A percentile compares a stretch with the other conserved stretches of the same genome.
Conservation (phyloP, 2,888 invertebrate species). For the Eilema griseolum region DNA sequence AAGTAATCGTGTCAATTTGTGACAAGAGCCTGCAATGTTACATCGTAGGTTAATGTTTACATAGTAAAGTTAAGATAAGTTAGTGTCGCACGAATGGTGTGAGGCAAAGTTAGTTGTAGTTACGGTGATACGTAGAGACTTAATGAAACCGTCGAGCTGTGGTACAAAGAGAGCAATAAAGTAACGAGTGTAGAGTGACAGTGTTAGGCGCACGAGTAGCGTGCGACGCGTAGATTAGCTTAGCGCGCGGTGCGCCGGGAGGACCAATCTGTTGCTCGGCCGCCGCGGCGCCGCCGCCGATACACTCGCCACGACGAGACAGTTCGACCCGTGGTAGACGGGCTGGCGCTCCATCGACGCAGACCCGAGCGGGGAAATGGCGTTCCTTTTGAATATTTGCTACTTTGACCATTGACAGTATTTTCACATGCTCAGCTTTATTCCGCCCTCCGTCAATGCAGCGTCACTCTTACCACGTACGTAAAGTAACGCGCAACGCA, state of each 20-base stretch:
- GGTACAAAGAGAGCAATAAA: slow-evolving; percentile 85
- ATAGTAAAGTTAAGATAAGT: slow-evolving; percentile 68
- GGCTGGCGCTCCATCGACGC: slow-evolving; percentile 11
- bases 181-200: slow-evolving; percentile 71
- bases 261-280: slow-evolving; percentile 73
- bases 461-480: neutral
- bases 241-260: slow-evolving; percentile 60
- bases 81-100: slow-evolving; percentile 67
- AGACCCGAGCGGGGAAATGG: neutral
- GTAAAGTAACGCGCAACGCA: slow-evolving; percentile 9
- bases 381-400: neutral
- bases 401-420: slow-evolving; percentile 1
- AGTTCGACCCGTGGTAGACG: slow-evolving; percentile 1
- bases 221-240: slow-evolving; percentile 68
- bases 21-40: slow-evolving; percentile 78
- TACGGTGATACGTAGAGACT: slow-evolving; percentile 85
- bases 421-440: neutral
- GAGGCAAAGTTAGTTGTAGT: slow-evolving; percentile 75
- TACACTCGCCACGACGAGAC: slow-evolving; percentile 30
- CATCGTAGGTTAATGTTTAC: slow-evolving; percentile 72
- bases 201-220: slow-evolving; percentile 72
- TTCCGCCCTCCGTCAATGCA: neutral
- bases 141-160: slow-evolving; percentile 85
- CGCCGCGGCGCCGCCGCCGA: slow-evolving; percentile 38
- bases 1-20: slow-evolving; percentile 79